phyloP scores from a whole-genome alignment of 2,888 invertebrate genomes.

The Chrysopilus asiliformis region DNA sequence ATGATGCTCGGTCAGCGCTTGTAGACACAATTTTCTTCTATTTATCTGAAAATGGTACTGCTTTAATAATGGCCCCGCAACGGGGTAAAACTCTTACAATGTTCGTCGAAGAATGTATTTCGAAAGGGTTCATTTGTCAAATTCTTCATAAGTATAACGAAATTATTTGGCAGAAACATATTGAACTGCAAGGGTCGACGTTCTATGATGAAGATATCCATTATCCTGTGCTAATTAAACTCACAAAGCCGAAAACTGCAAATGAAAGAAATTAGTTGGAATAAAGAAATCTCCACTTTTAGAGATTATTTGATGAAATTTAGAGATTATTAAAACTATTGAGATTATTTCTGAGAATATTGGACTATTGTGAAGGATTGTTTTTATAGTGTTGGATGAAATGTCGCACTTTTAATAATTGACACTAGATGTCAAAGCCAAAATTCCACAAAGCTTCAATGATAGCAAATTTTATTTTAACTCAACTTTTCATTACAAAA shows the following conservation, averaged over 20 bases:
- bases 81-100: conserved; percentile 56
- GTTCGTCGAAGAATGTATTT: conserved; percentile 49
- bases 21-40: conserved; percentile 53
- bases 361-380: too few species aligned
- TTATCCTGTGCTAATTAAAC: conserved; percentile 53
- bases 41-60: conserved; percentile 47
- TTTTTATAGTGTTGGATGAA: too few species aligned
- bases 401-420: too few species aligned
- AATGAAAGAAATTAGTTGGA: too few species aligned
- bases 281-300: not conserved
- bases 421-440: too few species aligned
- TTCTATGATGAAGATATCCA: conserved; percentile 56
- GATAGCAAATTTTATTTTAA: too few species aligned
- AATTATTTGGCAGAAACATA: conserved; percentile 53
- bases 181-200: conserved; percentile 42
- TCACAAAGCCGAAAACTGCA: conserved; percentile 27
- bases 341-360: too few species aligned
- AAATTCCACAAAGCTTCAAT: too few species aligned
- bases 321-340: too few species aligned
- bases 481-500: too few species aligned
- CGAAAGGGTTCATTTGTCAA: conserved; percentile 44
- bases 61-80: conserved; percentile 62
- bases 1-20: conserved; percentile 52
- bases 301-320: too few species aligned
- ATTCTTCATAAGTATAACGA: conserved; percentile 48